A percentile compares a stretch with the other conserved stretches of the same genome.
Conservation (phyloP, 2,888 invertebrate genomes). For the Lasioglossum morio region DNA sequence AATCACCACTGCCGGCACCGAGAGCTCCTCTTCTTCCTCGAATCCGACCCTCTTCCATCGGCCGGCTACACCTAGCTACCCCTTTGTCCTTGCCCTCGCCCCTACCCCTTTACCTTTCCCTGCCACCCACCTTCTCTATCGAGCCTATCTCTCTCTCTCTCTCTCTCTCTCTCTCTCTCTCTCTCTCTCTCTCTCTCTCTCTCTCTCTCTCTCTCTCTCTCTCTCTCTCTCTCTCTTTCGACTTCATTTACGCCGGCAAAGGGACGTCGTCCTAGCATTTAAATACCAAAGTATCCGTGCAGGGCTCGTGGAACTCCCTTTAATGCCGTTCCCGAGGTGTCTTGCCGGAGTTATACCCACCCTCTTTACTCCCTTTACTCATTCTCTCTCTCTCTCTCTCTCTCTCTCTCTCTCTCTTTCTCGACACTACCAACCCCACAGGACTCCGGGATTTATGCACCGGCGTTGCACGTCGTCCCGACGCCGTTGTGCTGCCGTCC, state of each 20-base stretch:
- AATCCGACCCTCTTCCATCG: constrained; percentile 64
- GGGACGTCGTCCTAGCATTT: constrained; percentile 76
- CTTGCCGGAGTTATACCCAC: constrained; percentile 47
- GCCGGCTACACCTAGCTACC: constrained; percentile 40
- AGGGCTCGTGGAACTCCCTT: constrained; percentile 71
- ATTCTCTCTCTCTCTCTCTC: constrained; percentile 24
- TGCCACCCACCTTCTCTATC: background rate
- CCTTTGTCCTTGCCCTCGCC: constrained; percentile 43
- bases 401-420: background rate
- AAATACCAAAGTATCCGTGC: constrained; percentile 80
- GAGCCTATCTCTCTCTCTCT: constrained; percentile 43
- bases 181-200: constrained; percentile 53
- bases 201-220: constrained; percentile 49
- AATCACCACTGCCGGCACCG: constrained; percentile 70
- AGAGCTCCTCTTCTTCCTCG: constrained; percentile 63
- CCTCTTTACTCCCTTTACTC: background rate
- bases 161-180: constrained; percentile 60
- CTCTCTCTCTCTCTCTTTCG: constrained; percentile 63
- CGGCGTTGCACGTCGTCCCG: constrained; percentile 56
- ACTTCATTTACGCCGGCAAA: constrained; percentile 73
- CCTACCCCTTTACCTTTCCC: background rate
- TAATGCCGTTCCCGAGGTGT: constrained; percentile 72
- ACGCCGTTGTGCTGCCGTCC: constrained; percentile 13
- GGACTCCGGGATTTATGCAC: constrained; percentile 75
- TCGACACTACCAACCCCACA: background rate